These are phyloP conservation scores for Echiichthys vipera DNA, from an alignment of 2,797 vertebrate species.

Conservation along the genomic window DNA sequence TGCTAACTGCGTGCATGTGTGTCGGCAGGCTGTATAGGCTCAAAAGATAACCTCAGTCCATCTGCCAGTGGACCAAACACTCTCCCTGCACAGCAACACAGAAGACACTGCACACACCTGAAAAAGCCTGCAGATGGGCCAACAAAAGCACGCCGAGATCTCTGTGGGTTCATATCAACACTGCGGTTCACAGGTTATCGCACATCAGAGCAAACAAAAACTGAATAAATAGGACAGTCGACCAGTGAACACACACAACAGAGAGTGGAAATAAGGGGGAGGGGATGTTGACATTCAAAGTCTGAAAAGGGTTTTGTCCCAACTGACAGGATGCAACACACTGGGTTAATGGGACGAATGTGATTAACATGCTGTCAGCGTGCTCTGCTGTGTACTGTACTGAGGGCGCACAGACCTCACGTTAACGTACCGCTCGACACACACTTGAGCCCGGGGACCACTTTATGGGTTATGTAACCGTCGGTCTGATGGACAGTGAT, in stretches of 20 bases:
- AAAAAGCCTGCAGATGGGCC: background rate
- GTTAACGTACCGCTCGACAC: conserved; percentile 18
- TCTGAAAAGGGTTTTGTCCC: conserved; percentile 62
- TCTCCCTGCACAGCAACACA: conserved; percentile 26
- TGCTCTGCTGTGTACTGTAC: conserved; percentile 42
- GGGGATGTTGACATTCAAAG: conserved; percentile 70
- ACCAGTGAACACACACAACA: background rate
- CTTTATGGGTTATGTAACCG: conserved; percentile 50
- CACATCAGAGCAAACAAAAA: conserved; percentile 18
- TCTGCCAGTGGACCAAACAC: conserved; percentile 48
- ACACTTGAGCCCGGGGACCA: conserved; percentile 31
- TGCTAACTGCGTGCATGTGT: background rate
- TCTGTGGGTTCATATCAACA: conserved; percentile 14
- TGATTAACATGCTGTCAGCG: conserved; percentile 61
- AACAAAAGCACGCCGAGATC: conserved; percentile 8
- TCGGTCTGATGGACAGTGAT: conserved; percentile 40
- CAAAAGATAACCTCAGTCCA: conserved; percentile 30
- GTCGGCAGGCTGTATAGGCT: background rate
- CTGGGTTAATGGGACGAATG: conserved; percentile 37
- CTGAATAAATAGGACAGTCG: background rate
- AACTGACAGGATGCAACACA: conserved; percentile 55
- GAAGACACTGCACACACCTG: conserved; percentile 29
- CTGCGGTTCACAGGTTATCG: background rate
- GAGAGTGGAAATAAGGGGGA: conserved; percentile 31
- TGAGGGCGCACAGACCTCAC: background rate